Percentiles rank a stretch among this genome's conserved stretches.
phyloP scores from a whole-genome alignment of 1,140 invertebrate species.

The Chironomus tepperi region DNA sequence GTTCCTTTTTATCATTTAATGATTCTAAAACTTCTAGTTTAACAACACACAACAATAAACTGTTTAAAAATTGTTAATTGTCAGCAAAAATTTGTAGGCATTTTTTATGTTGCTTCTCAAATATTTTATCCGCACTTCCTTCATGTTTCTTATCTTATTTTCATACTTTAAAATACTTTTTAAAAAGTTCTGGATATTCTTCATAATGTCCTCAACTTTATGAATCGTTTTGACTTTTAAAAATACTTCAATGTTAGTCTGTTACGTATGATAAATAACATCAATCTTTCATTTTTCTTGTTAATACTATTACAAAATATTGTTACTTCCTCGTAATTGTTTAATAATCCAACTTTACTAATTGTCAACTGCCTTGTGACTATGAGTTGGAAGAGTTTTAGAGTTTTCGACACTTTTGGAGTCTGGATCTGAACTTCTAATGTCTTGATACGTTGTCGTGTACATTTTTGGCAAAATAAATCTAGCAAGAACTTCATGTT shows the following conservation, averaged over 20 bases:
- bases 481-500: too few relatives aligned
- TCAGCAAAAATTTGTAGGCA: conserved; percentile 11
- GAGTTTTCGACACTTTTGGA: too few relatives aligned
- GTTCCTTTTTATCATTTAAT: background rate
- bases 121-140: background rate
- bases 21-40: background rate
- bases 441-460: too few relatives aligned
- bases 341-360: background rate
- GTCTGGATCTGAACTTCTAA: too few relatives aligned
- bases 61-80: background rate
- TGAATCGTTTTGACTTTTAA: background rate
- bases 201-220: background rate
- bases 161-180: background rate
- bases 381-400: background rate
- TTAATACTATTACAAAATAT: conserved; percentile 7
- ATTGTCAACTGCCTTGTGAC: background rate
- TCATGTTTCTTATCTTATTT: background rate
- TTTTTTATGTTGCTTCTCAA: conserved; percentile 20
- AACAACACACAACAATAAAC: conserved; percentile 21
- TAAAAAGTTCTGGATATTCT: background rate
- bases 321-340: background rate
- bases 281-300: background rate
- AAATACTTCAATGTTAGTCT: background rate
- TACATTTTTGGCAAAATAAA: too few relatives aligned
- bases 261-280: conserved; percentile 14